Base-by-base conservation (phyloP, 2,888 invertebrate species). In the Pterostichus madidus region DNA sequence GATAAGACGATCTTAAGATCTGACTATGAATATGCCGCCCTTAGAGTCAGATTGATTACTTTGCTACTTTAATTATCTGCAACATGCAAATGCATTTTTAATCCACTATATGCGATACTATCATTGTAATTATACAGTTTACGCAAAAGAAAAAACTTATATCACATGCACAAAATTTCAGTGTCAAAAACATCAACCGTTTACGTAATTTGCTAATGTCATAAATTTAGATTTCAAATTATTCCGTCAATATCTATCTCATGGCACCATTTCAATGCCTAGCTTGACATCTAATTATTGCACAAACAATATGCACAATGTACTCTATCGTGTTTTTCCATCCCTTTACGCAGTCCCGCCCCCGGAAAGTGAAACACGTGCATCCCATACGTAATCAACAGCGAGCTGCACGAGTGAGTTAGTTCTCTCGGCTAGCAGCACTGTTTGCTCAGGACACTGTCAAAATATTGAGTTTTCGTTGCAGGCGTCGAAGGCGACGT, bases 381-480 rank as follows among this genome's bases (percentile, higher is more conserved):
- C 52, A 80, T 52, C 52, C 68, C 80, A 71, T 71, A 83, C 83
- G 56, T 83, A 83, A 83, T 83, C 77, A 76, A 83, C 61, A 46
- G 35, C 13, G 0, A 13, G 6, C n/a, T 13, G 39, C 39, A 13
- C 13, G 56, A 13, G 56, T 56, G 56, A 71, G 80, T 80, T 71
- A 73, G 71, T 80, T 68, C 32, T n/a, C 39, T 24, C 24, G 56
- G 32, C 32, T 32, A 17, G 61, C 68, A 2, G 68, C 83, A 15
- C 85, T 87, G 86, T 87, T 87, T 87, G 86, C 85, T 86, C 84
- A 87, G 86, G 87, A 87, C 86, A 85, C 85, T 86, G 86, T 87
- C 87, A 87, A 87, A 87, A 87, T 87, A 87, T 87, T 85, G 85
- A 85, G 85, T 85, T 86, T 86, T 85, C 84, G 61, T 15, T 35